Percentiles rank a stretch among this genome's conserved stretches.
Conservation (phyloP, 1,140 invertebrate species). For the Drosophila kanapiae region DNA sequence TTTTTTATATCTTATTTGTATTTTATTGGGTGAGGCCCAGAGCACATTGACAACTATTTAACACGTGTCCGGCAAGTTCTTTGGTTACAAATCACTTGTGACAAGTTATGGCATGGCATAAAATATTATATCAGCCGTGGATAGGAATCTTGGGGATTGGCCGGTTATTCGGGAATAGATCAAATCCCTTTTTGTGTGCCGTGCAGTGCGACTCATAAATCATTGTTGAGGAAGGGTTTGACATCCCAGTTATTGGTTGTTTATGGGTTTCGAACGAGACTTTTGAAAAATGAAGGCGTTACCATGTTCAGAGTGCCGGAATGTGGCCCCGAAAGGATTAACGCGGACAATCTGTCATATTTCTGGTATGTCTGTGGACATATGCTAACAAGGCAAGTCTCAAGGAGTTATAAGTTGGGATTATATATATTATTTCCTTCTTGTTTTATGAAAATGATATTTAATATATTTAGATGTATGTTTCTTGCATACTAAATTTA, state of each 20-base stretch:
- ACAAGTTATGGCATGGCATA: slow-evolving; percentile 38
- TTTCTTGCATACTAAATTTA: no score
- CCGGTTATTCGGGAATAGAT: slow-evolving; percentile 19
- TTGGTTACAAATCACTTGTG: slow-evolving; percentile 56
- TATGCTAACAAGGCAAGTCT: slow-evolving; percentile 26
- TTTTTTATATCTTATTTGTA: slow-evolving; percentile 46
- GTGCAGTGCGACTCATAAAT: slow-evolving; percentile 20
- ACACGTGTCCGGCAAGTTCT: slow-evolving; percentile 51
- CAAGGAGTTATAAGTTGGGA: slow-evolving; percentile 1
- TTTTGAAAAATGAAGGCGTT: slow-evolving; percentile 33
- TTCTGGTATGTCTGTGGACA: neutral
- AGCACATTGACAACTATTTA: slow-evolving; percentile 53
- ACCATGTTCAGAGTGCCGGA: slow-evolving; percentile 7
- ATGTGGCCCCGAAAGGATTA: slow-evolving; percentile 37
- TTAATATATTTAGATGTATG: neutral
- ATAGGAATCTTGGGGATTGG: slow-evolving; percentile 32
- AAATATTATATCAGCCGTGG: slow-evolving; percentile 43
- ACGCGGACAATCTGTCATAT: slow-evolving; percentile 39
- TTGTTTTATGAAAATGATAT: neutral
- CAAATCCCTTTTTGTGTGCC: slow-evolving; percentile 23
- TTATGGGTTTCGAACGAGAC: slow-evolving; percentile 17
- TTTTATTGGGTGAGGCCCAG: slow-evolving; percentile 62
- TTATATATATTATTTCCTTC: neutral
- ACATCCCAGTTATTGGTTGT: slow-evolving; percentile 39
- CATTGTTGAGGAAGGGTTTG: slow-evolving; percentile 34